Percentiles rank a stretch among this genome's conserved stretches.
Evolutionary conservation across 1,140 invertebrate genomes (phyloP).

Genomic region (Magallana gigas): DNA sequence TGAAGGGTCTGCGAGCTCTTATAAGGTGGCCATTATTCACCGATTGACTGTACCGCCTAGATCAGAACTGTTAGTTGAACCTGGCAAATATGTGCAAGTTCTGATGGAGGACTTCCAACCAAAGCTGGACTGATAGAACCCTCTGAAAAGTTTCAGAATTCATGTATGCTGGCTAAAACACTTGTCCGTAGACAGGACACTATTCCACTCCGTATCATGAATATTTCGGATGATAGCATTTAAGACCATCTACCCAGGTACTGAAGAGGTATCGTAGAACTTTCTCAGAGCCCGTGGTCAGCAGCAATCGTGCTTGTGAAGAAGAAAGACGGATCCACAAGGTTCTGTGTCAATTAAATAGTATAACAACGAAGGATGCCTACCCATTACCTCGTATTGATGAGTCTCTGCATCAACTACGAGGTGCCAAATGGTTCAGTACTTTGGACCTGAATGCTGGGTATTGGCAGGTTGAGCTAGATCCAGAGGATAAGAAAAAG

Average conservation of each 20-base stretch:
- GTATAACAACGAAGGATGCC: slow-evolving; percentile 43
- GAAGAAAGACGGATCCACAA: slow-evolving; percentile 78
- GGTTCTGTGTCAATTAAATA: slow-evolving; percentile 80
- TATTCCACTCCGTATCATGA: slow-evolving; percentile 45
- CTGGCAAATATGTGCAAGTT: too few relatives aligned
- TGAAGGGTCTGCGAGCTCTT: slow-evolving; percentile 37
- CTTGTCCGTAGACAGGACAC: slow-evolving; percentile 12
- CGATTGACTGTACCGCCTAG: not conserved
- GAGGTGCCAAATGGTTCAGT: slow-evolving; percentile 28
- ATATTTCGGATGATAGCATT: slow-evolving; percentile 22
- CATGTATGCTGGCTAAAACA: not conserved
- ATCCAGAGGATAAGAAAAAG: slow-evolving; percentile 43
- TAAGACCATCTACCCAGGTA: slow-evolving; percentile 34
- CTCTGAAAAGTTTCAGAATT: too few relatives aligned
- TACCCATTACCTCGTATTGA: slow-evolving; percentile 7
- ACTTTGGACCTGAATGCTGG: slow-evolving; percentile 40
- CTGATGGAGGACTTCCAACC: too few relatives aligned
- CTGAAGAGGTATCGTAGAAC: slow-evolving; percentile 72
- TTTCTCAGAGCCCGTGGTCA: too few relatives aligned
- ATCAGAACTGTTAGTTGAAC: too few relatives aligned
- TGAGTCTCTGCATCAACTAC: slow-evolving; percentile 36
- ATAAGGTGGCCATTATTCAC: not conserved
- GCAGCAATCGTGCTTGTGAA: slow-evolving; percentile 80
- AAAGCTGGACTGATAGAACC: too few relatives aligned
- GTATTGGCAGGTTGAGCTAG: slow-evolving; percentile 38